Evolutionary conservation across 1,140 invertebrate species (phyloP).

Genomic region (Streblospio benedicti): DNA sequence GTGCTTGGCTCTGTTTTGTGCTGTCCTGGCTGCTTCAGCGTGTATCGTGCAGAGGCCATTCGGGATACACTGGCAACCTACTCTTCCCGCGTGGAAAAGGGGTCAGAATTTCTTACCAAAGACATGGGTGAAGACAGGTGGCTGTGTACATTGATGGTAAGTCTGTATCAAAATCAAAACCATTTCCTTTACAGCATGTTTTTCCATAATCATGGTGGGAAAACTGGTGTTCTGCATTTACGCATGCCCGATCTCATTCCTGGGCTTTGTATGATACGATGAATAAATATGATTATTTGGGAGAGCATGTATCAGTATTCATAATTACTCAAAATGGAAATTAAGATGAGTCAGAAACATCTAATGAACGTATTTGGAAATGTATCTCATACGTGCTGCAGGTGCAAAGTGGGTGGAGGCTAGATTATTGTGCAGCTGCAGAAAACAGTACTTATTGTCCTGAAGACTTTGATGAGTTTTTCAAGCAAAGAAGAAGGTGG

Average conservation of each 20-base stretch:
- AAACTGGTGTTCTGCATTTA: too few species aligned
- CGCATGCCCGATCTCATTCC: too few species aligned
- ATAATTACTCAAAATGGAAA: too few species aligned
- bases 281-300: too few species aligned
- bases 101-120: constrained; percentile 94
- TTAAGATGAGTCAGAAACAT: too few species aligned
- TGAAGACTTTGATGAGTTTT: constrained; percentile 57
- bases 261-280: too few species aligned
- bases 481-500: constrained; percentile 57
- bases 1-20: constrained; percentile 40
- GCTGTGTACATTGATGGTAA: constrained; percentile 32
- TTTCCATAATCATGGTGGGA: too few species aligned
- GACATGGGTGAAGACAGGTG: constrained; percentile 65
- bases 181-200: constrained; percentile 37
- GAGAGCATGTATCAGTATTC: too few species aligned
- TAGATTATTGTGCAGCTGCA: constrained; percentile 58
- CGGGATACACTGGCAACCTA: constrained; percentile 98
- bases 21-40: constrained; percentile 87
- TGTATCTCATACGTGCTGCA: too few species aligned
- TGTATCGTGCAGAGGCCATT: constrained; percentile 78
- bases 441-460: constrained; percentile 58
- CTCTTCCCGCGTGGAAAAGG: constrained; percentile 82
- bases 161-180: too few species aligned
- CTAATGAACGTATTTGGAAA: too few species aligned
- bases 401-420: constrained; percentile 56